Evolutionary conservation across 2,797 vertebrate genomes (phyloP).

Genomic region (Rhynchotus rufescens): DNA sequence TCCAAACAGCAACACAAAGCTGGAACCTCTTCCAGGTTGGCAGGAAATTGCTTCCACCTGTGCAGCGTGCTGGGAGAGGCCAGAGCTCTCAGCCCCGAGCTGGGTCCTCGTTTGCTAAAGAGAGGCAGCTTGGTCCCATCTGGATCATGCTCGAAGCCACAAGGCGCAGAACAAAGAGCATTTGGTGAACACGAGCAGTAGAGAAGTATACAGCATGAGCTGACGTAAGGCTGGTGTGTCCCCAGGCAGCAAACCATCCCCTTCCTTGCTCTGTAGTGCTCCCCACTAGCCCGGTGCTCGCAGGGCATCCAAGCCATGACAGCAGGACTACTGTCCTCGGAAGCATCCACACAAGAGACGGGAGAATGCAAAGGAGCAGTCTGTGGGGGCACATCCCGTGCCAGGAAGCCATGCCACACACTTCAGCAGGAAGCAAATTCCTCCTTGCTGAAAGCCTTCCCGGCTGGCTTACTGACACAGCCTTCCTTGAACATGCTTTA

Average conservation of each 20-base stretch:
- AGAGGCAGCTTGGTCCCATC: background rate
- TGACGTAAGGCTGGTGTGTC: rapidly evolving
- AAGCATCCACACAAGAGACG: background rate
- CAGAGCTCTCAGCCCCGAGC: background rate
- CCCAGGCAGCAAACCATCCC: background rate
- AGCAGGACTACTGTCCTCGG: background rate
- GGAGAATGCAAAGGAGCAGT: background rate
- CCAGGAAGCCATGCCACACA: slow-evolving; percentile 6
- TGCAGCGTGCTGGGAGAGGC: rapidly evolving
- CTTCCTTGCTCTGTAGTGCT: background rate
- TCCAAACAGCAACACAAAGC: background rate
- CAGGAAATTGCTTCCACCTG: background rate
- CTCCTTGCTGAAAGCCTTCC: slow-evolving; percentile 5
- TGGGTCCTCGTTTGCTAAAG: background rate
- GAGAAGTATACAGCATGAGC: rapidly evolving
- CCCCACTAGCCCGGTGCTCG: background rate
- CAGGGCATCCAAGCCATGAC: background rate
- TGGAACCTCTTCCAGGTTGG: background rate
- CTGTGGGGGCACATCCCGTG: background rate
- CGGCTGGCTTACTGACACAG: background rate
- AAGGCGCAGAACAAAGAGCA: background rate
- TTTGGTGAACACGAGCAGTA: background rate
- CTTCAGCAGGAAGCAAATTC: background rate
- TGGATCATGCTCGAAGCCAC: background rate
- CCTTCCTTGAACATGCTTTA: slow-evolving; percentile 10